These are phyloP conservation scores for Sinentomon sp. DNA, from an alignment of 2,888 invertebrate species.

Conservation along the genomic window DNA sequence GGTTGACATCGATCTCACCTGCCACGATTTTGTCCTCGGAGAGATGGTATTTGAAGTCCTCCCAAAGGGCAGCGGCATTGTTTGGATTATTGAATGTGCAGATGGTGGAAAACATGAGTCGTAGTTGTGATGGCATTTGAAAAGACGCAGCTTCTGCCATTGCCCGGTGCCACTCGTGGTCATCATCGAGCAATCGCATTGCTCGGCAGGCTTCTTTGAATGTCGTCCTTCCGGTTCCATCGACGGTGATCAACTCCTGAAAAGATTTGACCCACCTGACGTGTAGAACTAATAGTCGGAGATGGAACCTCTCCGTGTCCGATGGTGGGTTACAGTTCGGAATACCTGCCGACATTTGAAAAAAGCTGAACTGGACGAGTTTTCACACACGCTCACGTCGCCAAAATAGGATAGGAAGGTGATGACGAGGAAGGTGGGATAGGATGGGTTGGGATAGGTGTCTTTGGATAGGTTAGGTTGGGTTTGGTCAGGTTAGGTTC, in stretches of 20 bases:
- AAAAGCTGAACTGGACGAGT: too few species aligned
- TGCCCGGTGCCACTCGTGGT: constrained; percentile 14
- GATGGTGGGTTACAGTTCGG: too few species aligned
- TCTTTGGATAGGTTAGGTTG: too few species aligned
- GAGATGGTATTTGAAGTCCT: constrained; percentile 12
- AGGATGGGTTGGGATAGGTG: too few species aligned
- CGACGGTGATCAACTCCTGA: constrained; percentile 15
- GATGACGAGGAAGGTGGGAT: too few species aligned
- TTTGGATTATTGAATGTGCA: constrained; percentile 12
- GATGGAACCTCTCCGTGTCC: constrained; percentile 17
- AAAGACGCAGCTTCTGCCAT: constrained; percentile 15
- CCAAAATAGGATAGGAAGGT: too few species aligned
- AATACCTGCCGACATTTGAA: too few species aligned
- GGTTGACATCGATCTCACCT: constrained; percentile 2
- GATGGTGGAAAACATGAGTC: constrained; percentile 15
- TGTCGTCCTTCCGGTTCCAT: constrained; percentile 5
- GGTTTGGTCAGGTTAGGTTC: too few species aligned
- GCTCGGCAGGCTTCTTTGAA: constrained; percentile 11
- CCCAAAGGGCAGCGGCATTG: constrained; percentile 15
- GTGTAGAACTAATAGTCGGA: constrained; percentile 17
- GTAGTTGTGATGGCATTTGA: constrained; percentile 16
- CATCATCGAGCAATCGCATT: constrained; percentile 15
- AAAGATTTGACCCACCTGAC: constrained; percentile 17
- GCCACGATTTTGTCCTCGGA: constrained; percentile 9
- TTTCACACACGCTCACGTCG: too few species aligned